A percentile compares a stretch with the other conserved stretches of the same genome.
These are phyloP conservation scores for Tiliqua scincoides DNA, from an alignment of 2,113 vertebrate species.

Conservation along the genomic window DNA sequence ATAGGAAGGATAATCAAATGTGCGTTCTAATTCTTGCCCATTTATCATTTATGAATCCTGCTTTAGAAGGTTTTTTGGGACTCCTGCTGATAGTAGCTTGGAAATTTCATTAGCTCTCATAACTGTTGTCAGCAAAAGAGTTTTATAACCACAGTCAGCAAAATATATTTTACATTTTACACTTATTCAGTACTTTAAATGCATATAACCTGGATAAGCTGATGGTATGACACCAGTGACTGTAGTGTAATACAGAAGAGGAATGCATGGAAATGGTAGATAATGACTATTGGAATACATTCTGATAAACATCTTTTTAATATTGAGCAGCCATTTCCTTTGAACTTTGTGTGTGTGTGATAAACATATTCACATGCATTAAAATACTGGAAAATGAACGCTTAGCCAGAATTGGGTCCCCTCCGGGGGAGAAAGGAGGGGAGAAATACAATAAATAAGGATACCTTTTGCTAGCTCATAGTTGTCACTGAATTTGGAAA, in stretches of 20 bases:
- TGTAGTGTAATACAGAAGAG: slow-evolving; percentile 5
- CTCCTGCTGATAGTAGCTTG: slow-evolving; percentile 41
- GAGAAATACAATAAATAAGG: too few relatives aligned
- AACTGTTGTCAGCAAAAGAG: neutral
- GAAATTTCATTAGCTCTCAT: slow-evolving; percentile 21
- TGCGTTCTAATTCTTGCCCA: slow-evolving; percentile 17
- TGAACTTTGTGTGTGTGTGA: slow-evolving; percentile 13
- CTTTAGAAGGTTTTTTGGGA: slow-evolving; percentile 9
- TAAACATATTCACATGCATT: too few relatives aligned
- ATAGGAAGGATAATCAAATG: slow-evolving; percentile 25
- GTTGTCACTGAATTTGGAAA: slow-evolving; percentile 43
- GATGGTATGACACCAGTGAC: slow-evolving; percentile 3
- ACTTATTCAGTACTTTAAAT: slow-evolving; percentile 32
- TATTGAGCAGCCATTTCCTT: neutral
- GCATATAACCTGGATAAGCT: neutral
- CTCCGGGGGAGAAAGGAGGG: too few relatives aligned
- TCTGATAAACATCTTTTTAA: neutral
- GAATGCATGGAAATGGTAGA: neutral
- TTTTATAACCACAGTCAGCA: neutral
- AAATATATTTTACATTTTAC: slow-evolving; percentile 23
- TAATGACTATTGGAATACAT: neutral
- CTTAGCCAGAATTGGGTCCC: slow-evolving; percentile 44
- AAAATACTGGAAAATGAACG: neutral
- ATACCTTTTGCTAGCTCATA: slow-evolving; percentile 40
- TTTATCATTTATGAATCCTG: slow-evolving; percentile 15